A percentile compares a stretch with the other conserved stretches of the same genome.
These are phyloP conservation scores for Rhingia rostrata DNA, from an alignment of 2,888 invertebrate genomes.

Conservation along the genomic window DNA sequence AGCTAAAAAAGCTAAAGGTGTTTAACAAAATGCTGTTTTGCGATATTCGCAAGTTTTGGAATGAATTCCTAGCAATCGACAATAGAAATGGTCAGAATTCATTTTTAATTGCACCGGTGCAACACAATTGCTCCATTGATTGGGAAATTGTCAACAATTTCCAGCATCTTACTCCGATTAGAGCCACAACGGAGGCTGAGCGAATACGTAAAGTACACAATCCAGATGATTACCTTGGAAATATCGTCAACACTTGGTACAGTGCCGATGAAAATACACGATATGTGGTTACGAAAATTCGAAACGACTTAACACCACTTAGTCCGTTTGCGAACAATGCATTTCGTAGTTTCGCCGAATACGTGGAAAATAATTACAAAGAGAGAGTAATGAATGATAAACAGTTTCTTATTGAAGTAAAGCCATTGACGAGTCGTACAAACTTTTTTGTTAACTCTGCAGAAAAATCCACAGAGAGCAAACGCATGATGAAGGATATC, in stretches of 20 bases:
- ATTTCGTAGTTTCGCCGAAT: conserved; percentile 87
- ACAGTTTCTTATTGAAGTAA: conserved; percentile 93
- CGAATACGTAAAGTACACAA: conserved; percentile 83
- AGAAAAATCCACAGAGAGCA: conserved; percentile 29
- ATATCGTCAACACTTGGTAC: conserved; percentile 95
- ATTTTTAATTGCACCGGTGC: conserved; percentile 84
- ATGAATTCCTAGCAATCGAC: conserved; percentile 86
- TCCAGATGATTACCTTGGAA: conserved; percentile 86
- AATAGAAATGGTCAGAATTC: conserved; percentile 84
- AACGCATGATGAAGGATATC: conserved; percentile 78
- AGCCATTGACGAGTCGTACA: conserved; percentile 81
- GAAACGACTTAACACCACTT: conserved; percentile 86
- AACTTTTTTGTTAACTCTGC: conserved; percentile 81
- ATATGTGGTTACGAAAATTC: conserved; percentile 89
- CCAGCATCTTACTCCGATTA: conserved; percentile 82
- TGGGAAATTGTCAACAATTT: conserved; percentile 85
- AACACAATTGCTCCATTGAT: conserved; percentile 84
- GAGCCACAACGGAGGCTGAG: conserved; percentile 83
- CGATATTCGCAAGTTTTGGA: conserved; percentile 86
- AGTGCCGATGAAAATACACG: conserved; percentile 84
- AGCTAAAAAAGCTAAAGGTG: conserved; percentile 84
- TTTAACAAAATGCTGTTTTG: conserved; percentile 91
- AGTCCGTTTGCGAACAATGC: conserved; percentile 87
- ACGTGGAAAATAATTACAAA: conserved; percentile 90
- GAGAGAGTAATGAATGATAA: conserved; percentile 84